Conservation (phyloP, 2,888 invertebrate species). For the Neoascia interrupta region DNA sequence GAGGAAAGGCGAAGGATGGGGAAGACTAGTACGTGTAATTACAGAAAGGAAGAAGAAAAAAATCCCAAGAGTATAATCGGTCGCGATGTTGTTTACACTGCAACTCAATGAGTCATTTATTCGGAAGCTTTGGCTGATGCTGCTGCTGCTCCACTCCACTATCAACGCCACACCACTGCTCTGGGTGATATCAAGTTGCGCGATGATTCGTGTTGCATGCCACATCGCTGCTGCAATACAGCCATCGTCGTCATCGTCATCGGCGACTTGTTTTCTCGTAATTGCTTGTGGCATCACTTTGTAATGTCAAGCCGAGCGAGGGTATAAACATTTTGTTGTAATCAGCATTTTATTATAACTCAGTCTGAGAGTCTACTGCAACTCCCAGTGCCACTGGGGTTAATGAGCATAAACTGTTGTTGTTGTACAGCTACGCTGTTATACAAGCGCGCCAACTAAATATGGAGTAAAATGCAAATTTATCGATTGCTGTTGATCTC, state of each 20-base stretch:
- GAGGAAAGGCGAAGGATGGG: neutral
- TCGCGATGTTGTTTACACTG: conserved; percentile 61
- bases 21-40: neutral
- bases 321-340: conserved; percentile 53
- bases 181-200: conserved; percentile 54
- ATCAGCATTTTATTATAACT: conserved; percentile 47
- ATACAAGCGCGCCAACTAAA: conserved; percentile 52
- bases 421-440: conserved; percentile 26
- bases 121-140: conserved; percentile 59
- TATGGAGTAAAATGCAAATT: conserved; percentile 67
- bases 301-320: too few relatives aligned
- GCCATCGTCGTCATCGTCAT: too few relatives aligned
- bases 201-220: conserved; percentile 34
- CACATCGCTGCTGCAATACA: too few relatives aligned
- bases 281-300: conserved; percentile 3
- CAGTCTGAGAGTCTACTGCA: too few relatives aligned
- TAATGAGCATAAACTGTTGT: conserved; percentile 50
- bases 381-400: conserved; percentile 13
- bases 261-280: conserved; percentile 2
- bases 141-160: conserved; percentile 45
- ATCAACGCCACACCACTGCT: conserved; percentile 7
- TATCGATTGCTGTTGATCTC: conserved; percentile 62
- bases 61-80: conserved; percentile 35
- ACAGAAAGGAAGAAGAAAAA: conserved; percentile 30
- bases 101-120: conserved; percentile 61